Evolutionary conservation across 2,113 vertebrate genomes (phyloP).

Genomic region (Gnathonemus longibarbis): DNA sequence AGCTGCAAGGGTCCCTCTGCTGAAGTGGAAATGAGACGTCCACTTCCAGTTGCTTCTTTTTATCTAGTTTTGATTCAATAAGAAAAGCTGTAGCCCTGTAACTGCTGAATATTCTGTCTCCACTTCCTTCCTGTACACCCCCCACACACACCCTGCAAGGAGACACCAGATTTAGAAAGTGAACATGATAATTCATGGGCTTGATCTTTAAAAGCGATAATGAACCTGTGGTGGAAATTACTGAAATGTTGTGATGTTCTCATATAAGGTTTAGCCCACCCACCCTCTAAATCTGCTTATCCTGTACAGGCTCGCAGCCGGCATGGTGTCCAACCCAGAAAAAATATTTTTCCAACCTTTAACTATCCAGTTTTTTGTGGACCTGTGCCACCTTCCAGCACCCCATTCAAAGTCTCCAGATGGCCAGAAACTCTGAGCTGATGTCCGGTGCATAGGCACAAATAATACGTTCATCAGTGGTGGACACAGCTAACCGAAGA

Average conservation of each 20-base stretch:
- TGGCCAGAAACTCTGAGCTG: too few relatives aligned
- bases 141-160: background rate
- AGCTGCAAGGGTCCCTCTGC: background rate
- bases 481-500: too few relatives aligned
- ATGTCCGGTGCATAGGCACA: too few relatives aligned
- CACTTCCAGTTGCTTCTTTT: background rate
- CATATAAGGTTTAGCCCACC: background rate
- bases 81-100: too few relatives aligned
- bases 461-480: too few relatives aligned
- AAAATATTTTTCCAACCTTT: background rate
- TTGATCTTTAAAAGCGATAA: background rate
- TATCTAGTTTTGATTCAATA: too few relatives aligned
- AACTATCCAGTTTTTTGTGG: too few relatives aligned
- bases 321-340: background rate
- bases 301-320: background rate
- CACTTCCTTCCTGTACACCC: background rate
- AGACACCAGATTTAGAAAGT: background rate
- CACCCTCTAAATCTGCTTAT: background rate
- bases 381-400: too few relatives aligned
- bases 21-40: background rate
- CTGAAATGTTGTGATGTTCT: background rate
- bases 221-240: background rate
- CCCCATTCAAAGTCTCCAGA: too few relatives aligned
- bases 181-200: background rate
- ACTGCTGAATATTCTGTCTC: background rate